These are phyloP conservation scores for Axis porcinus DNA, from an alignment of 2,113 vertebrate genomes.

Conservation along the genomic window DNA sequence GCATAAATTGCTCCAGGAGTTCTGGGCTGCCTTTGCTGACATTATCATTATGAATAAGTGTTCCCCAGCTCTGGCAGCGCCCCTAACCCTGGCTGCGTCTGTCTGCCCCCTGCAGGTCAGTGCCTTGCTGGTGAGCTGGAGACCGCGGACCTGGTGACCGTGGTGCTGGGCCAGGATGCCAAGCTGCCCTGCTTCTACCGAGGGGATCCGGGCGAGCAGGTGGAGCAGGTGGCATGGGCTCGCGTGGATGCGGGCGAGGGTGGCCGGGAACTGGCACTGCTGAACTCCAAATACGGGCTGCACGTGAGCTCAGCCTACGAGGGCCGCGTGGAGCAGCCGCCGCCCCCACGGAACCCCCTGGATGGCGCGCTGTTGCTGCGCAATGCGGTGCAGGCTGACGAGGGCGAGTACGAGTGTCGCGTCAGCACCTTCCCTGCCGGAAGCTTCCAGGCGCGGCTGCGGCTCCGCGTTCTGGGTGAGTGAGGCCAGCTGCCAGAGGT, in stretches of 20 bases:
- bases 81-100: neutral
- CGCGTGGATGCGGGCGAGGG: slow-evolving; percentile 54
- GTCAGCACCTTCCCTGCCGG: slow-evolving; percentile 82
- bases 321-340: slow-evolving; percentile 72
- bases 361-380: slow-evolving; percentile 77
- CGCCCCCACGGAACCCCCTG: slow-evolving; percentile 53
- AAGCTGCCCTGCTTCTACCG: slow-evolving; percentile 81
- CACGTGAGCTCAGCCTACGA: slow-evolving; percentile 73
- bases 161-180: slow-evolving; percentile 82
- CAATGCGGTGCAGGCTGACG: slow-evolving; percentile 81
- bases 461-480: slow-evolving; percentile 81
- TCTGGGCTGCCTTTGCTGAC: neutral
- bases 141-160: slow-evolving; percentile 70
- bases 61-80: neutral
- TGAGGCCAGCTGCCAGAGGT: accelerated
- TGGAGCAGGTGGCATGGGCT: slow-evolving; percentile 82
- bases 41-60: neutral
- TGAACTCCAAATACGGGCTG: slow-evolving; percentile 76
- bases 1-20: slow-evolving; percentile 42
- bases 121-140: slow-evolving; percentile 67
- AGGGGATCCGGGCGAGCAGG: slow-evolving; percentile 75
- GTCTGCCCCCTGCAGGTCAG: slow-evolving; percentile 65
- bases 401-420: slow-evolving; percentile 81
- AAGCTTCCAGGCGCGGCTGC: slow-evolving; percentile 78
- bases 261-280: slow-evolving; percentile 67